Conservation (phyloP, 2,888 invertebrate genomes). For the Sepiola atlantica region DNA sequence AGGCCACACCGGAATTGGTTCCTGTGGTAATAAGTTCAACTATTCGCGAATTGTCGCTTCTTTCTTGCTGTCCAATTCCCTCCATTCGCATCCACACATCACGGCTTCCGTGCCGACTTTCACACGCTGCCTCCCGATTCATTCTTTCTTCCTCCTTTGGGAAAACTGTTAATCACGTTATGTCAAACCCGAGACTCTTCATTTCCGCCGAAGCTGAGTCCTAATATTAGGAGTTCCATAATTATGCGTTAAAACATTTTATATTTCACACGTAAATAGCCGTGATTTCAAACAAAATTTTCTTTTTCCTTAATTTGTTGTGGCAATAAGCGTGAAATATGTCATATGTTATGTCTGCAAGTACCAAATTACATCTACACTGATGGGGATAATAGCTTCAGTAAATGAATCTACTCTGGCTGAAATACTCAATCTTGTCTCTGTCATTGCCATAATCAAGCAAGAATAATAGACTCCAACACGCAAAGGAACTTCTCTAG, state of each 20-base stretch:
- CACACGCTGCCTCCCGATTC: neutral
- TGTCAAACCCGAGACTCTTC: neutral
- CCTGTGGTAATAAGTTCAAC: neutral
- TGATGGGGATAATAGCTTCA: neutral
- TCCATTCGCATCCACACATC: neutral
- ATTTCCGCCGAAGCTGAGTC: neutral
- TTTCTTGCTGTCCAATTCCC: neutral
- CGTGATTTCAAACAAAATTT: neutral
- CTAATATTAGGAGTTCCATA: neutral
- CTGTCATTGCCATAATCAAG: neutral
- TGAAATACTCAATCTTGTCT: neutral
- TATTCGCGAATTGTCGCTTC: neutral
- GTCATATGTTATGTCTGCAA: no score
- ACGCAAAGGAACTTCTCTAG: no score
- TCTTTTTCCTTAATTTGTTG: neutral
- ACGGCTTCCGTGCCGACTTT: neutral
- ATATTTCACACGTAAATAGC: neutral
- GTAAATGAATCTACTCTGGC: neutral
- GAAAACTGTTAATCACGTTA: neutral
- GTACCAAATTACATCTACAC: no score
- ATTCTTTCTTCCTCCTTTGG: neutral
- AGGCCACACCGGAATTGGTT: slow-evolving; percentile 5
- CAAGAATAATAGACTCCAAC: no score
- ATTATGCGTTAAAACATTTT: neutral
- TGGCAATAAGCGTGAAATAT: no score